phyloP scores from a whole-genome alignment of 23 tunicate species.

The Oikopleura albicans region DNA sequence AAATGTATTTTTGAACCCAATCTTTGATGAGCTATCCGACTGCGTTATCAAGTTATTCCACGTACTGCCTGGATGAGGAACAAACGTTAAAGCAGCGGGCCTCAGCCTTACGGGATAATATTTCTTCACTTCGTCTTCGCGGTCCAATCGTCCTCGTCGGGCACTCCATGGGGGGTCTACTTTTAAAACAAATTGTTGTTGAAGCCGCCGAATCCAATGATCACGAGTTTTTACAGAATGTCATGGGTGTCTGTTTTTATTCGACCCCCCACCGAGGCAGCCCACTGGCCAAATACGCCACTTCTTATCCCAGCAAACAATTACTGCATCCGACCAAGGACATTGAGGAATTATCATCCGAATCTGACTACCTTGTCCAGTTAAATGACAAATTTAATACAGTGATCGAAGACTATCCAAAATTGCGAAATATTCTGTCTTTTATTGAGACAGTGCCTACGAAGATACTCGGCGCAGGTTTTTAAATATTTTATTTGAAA shows the following conservation, averaged over 20 bases:
- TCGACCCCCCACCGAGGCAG: constrained; percentile 5
- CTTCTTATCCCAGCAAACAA: background rate
- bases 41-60: background rate
- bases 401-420: background rate
- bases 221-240: background rate
- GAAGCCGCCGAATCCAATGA: background rate
- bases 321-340: background rate
- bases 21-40: constrained; percentile 1
- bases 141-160: background rate
- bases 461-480: background rate
- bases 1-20: too few species aligned
- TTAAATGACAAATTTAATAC: background rate
- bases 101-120: background rate
- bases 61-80: background rate
- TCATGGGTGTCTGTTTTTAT: background rate
- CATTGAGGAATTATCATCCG: background rate
- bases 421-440: background rate
- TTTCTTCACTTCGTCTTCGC: background rate
- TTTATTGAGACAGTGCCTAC: background rate
- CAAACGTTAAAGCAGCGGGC: background rate
- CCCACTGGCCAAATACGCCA: background rate
- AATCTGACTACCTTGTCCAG: background rate
- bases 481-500: background rate
- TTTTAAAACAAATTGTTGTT: background rate
- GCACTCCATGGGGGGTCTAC: constrained; percentile 1